Percentiles rank a stretch among this genome's conserved stretches.
Evolutionary conservation across 2,797 vertebrate species (phyloP).

Genomic region (Syndactyla subalaris): DNA sequence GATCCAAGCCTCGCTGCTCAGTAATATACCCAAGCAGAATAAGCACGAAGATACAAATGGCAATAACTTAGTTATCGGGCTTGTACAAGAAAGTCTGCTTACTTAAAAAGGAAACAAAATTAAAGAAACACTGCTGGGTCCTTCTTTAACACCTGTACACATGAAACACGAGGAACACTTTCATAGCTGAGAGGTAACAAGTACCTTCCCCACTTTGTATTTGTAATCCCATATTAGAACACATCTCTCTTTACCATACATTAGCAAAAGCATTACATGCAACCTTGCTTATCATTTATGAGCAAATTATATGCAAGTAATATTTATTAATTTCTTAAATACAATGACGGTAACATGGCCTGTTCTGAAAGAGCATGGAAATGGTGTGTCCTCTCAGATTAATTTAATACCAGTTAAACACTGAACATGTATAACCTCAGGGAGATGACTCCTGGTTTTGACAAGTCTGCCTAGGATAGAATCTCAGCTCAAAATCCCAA

Average conservation of each 20-base stretch:
- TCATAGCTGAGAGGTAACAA: not conserved
- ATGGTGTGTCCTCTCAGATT: not conserved
- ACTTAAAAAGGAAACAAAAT: not conserved
- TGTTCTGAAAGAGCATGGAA: not conserved
- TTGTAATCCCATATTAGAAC: not conserved
- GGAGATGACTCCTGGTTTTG: not conserved
- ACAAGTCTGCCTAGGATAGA: not conserved
- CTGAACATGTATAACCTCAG: not conserved
- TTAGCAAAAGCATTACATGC: not conserved
- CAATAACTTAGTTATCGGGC: not conserved
- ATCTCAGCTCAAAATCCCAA: not conserved
- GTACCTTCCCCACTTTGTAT: not conserved
- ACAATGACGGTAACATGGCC: not conserved
- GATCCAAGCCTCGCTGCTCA: not conserved
- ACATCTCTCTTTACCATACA: not conserved
- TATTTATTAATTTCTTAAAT: not conserved
- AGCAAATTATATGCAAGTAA: not conserved
- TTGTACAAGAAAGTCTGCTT: not conserved
- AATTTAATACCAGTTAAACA: not conserved
- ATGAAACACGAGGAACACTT: not conserved
- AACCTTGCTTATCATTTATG: not conserved
- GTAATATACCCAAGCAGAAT: not conserved
- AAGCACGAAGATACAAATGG: not conserved
- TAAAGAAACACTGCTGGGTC: not conserved
- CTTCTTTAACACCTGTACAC: fast-evolving